Conservation (phyloP, 2,113 vertebrate species). For the Eolophus roseicapilla region DNA sequence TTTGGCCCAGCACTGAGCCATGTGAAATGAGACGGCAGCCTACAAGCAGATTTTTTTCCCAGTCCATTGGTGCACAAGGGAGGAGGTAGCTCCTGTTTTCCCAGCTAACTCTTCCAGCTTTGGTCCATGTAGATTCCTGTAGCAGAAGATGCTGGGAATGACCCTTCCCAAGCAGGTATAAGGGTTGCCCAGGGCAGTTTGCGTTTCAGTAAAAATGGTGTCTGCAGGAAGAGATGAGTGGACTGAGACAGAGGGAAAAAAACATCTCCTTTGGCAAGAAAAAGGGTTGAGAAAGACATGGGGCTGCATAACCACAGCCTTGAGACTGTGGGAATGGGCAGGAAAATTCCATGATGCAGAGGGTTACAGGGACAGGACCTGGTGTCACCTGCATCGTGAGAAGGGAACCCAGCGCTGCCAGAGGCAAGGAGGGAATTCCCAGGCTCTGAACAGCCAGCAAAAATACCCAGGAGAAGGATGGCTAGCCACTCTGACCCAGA, state of each 20-base stretch:
- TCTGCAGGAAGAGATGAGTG: not conserved
- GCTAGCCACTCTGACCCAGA: not conserved
- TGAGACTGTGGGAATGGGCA: not conserved
- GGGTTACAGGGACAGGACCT: not conserved
- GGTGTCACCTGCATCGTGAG: fast-evolving
- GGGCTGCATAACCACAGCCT: not conserved
- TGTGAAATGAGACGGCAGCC: not conserved
- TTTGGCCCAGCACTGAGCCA: not conserved
- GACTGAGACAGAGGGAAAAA: not conserved
- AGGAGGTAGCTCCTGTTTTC: not conserved
- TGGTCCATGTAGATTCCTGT: not conserved
- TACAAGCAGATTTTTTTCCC: not conserved
- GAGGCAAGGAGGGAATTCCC: not conserved
- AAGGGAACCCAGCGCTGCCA: not conserved
- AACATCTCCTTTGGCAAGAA: not conserved
- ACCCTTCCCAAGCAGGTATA: not conserved
- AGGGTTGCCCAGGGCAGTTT: not conserved
- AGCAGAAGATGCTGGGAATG: not conserved
- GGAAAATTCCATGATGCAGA: not conserved
- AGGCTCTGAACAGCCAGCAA: not conserved
- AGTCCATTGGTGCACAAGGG: not conserved
- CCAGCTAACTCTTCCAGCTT: not conserved
- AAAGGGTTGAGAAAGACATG: not conserved
- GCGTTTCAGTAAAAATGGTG: not conserved
- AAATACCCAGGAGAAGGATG: not conserved